These are phyloP conservation scores for Oreochromis niloticus DNA, from an alignment of 2,113 vertebrate species.

Conservation along the genomic window DNA sequence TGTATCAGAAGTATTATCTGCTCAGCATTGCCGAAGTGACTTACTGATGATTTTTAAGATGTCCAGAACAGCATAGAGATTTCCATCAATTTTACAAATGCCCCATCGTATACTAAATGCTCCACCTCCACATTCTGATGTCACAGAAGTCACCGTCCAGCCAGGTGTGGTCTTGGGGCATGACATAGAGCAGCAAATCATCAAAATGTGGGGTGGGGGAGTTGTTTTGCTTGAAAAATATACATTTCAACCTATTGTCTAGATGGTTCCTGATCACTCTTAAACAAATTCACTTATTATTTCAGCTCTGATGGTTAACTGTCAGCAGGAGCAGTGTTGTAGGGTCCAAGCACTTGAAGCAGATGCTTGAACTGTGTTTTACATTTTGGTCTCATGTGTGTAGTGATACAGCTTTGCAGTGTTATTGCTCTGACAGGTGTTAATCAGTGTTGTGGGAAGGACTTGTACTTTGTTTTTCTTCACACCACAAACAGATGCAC, in stretches of 20 bases:
- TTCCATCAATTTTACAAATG: neutral
- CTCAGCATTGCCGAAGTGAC: neutral
- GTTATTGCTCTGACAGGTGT: neutral
- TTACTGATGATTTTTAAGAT: neutral
- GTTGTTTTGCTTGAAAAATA: neutral
- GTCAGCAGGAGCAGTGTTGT: neutral
- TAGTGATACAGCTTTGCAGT: neutral
- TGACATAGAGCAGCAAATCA: neutral
- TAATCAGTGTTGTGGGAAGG: neutral
- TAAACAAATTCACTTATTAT: neutral
- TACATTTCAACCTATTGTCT: neutral
- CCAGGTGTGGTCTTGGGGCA: neutral
- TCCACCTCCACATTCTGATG: neutral
- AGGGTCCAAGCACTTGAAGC: neutral
- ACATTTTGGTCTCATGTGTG: neutral
- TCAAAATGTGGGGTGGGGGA: neutral
- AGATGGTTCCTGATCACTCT: neutral
- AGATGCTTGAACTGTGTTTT: neutral
- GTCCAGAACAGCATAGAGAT: neutral
- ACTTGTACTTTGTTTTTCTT: neutral
- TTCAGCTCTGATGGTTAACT: neutral
- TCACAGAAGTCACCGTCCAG: neutral
- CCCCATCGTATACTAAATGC: neutral
- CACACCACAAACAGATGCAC: neutral
- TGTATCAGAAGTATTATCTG: neutral